Percentiles rank a stretch among this genome's conserved stretches.
These are phyloP conservation scores for Eulemur rufifrons DNA, from an alignment of 2,113 vertebrate species.

Conservation along the genomic window DNA sequence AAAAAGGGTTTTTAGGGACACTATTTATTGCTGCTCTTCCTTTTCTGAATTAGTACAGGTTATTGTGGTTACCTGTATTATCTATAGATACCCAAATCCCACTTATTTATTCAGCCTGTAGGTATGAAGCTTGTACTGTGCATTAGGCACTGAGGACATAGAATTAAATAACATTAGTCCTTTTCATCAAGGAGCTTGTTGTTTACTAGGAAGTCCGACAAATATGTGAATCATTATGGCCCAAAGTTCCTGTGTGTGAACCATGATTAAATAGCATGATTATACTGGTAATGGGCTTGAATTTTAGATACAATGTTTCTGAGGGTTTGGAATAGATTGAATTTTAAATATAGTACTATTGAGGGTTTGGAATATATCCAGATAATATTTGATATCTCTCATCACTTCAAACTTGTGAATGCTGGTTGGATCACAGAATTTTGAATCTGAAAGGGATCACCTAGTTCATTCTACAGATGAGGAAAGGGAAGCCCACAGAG, in stretches of 20 bases:
- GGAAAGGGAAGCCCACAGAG: neutral
- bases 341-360: slow-evolving; percentile 23
- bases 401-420: neutral
- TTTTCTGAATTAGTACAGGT: neutral
- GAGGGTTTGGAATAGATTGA: slow-evolving; percentile 7
- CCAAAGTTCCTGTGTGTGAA: slow-evolving; percentile 9
- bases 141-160: neutral
- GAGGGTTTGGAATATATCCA: slow-evolving; percentile 11
- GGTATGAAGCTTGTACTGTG: neutral
- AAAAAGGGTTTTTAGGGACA: neutral
- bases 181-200: slow-evolving; percentile 10
- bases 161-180: neutral
- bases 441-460: slow-evolving; percentile 43
- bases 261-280: neutral
- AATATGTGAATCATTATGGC: neutral
- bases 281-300: neutral
- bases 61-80: neutral
- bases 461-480: slow-evolving; percentile 1
- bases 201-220: neutral
- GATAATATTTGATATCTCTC: neutral
- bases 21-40: neutral
- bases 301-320: slow-evolving; percentile 19
- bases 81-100: neutral
- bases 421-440: slow-evolving; percentile 24
- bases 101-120: neutral